Conservation (phyloP, 2,888 invertebrate species). For the Entomobrya multifasciata region DNA sequence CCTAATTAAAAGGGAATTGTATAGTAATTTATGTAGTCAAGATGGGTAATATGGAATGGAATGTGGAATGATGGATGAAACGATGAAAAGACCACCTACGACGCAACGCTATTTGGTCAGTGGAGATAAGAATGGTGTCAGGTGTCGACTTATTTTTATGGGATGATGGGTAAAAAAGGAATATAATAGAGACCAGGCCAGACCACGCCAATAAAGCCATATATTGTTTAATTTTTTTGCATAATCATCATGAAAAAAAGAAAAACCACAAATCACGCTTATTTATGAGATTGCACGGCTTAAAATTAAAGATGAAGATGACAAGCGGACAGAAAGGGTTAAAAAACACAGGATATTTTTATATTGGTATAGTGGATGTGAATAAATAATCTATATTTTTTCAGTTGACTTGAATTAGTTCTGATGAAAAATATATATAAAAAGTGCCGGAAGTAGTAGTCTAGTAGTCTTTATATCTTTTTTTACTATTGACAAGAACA, state of each 20-base stretch:
- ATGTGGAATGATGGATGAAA: background rate
- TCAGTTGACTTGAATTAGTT: conserved; percentile 4
- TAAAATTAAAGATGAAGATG: conserved; percentile 5
- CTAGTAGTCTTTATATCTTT: background rate
- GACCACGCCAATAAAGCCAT: too few relatives aligned
- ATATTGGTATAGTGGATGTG: too few relatives aligned
- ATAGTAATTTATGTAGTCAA: background rate
- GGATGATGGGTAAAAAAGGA: background rate
- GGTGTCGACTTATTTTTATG: conserved; percentile 16
- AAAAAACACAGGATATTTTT: too few relatives aligned
- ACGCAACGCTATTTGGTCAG: background rate
- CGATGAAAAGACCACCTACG: background rate
- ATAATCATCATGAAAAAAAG: conserved; percentile 19
- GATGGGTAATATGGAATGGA: background rate
- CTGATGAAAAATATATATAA: conserved; percentile 23
- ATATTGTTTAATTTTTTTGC: background rate
- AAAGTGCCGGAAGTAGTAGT: conserved; percentile 35
- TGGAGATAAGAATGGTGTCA: conserved; percentile 13
- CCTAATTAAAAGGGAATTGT: conserved; percentile 30
- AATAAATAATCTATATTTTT: too few relatives aligned
- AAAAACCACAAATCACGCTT: conserved; percentile 57
- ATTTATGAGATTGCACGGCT: conserved; percentile 38
- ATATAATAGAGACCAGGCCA: background rate
- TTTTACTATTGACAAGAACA: background rate
- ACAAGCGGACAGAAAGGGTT: background rate